Base-by-base conservation (phyloP, 2,888 invertebrate genomes). In the Thyatira batis region DNA sequence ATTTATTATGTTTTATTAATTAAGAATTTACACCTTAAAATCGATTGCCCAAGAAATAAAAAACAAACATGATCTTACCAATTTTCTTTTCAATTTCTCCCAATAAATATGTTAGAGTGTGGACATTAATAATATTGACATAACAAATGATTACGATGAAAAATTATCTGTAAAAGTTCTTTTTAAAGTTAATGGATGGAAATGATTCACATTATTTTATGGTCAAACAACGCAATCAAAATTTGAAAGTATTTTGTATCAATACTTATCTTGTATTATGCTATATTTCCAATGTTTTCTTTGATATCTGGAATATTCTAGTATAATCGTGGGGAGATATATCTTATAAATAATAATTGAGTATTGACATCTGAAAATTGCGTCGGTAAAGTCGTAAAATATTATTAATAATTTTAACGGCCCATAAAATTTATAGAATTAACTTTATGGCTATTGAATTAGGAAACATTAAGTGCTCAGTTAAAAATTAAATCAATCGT, bases 401-500 rank as follows among this genome's bases (percentile, higher is more conserved):
- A 67, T 57, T 57, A 62, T 60, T 63, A 71, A 80, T 80, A 78
- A 80, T 77, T 81, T 84, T 80, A 82, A 67, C 69, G 73, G 59
- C 59, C 75, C 74, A 78, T 85, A 82, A 85, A 82, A 67, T 80
- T 80, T 76, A 82, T 69, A 58, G 61, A 65, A 51, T 54, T 61
- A 57, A 57, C 63, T 64, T 58, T 59, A 60, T 70, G 72, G 72
- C n/a, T n/a, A 70, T 66, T 69, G 67, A 72, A 72, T 74, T 74
- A 67, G 72, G 76, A 72, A 78, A 76, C 61, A 68, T 60, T 70
- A 72, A 63, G 61, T 66, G 65, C 69, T 63, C 63, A 65, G 65
- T 67, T 67, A 63, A 63, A 61, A 56, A 57, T 57, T 62, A 52
- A 30, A 57, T 65, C 52, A 69, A 55, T 74, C 69, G 51, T 76